Percentiles rank a stretch among this genome's conserved stretches.
These are phyloP conservation scores for Cryptocheilus praepositus DNA, from an alignment of 2,888 invertebrate species.

Conservation along the genomic window DNA sequence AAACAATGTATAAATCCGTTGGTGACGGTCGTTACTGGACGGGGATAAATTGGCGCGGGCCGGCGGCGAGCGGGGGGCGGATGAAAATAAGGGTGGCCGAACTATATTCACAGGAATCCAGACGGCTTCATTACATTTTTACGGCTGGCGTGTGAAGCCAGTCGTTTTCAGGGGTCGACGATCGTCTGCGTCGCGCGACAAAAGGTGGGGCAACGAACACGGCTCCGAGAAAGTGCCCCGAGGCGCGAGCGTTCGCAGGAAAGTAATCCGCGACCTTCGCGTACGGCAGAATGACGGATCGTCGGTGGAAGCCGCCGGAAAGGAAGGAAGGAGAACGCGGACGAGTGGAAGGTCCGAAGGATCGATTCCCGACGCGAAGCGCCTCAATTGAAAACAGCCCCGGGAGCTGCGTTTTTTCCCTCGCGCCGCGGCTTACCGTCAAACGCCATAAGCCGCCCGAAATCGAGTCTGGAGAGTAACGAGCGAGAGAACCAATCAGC, in stretches of 20 bases:
- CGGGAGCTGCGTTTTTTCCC: conserved; percentile 12
- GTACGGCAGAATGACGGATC: too few species aligned
- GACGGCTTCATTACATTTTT: conserved; percentile 24
- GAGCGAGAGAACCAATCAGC: conserved; percentile 35
- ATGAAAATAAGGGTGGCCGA: too few species aligned
- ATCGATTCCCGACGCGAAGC: conserved; percentile 21
- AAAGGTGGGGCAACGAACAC: background rate
- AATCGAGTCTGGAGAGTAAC: conserved; percentile 41
- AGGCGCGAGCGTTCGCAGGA: background rate
- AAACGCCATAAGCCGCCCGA: conserved; percentile 36
- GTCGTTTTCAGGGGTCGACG: conserved; percentile 24
- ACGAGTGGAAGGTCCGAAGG: conserved; percentile 10
- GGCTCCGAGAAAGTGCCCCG: background rate
- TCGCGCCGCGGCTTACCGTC: conserved; percentile 29
- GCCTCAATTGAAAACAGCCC: conserved; percentile 29
- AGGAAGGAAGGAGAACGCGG: too few species aligned
- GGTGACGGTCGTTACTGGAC: too few species aligned
- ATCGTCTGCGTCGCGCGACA: conserved; percentile 18
- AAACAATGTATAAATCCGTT: too few species aligned
- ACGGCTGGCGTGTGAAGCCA: background rate
- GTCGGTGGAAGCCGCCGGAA: too few species aligned
- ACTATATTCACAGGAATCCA: background rate
- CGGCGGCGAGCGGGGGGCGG: too few species aligned
- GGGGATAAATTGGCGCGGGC: too few species aligned
- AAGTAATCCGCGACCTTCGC: background rate